Evolutionary conservation across 1,140 invertebrate species (phyloP).

Genomic region (Melanaphis sacchari): DNA sequence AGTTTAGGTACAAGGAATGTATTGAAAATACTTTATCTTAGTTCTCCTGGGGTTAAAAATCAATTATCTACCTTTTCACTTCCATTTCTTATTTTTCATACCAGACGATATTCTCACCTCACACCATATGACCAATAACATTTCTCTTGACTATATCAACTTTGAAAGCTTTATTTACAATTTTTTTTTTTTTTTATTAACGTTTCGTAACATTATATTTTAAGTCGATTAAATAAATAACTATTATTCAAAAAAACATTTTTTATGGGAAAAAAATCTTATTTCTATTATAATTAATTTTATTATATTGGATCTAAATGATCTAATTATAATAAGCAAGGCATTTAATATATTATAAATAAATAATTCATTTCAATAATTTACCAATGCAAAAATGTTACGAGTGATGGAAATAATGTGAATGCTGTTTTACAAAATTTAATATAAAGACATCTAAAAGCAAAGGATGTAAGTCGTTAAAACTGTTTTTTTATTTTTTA

Average conservation of each 20-base stretch:
- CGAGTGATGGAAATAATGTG: background rate
- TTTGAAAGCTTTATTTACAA: background rate
- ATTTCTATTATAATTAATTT: background rate
- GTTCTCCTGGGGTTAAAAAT: conserved; percentile 9
- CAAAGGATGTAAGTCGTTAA: background rate
- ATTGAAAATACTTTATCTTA: conserved; percentile 19
- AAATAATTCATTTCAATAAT: background rate
- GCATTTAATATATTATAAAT: background rate
- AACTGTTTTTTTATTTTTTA: background rate
- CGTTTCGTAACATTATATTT: background rate
- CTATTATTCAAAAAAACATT: background rate
- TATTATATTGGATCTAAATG: background rate
- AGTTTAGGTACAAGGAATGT: background rate
- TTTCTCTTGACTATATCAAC: background rate
- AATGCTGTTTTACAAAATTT: background rate
- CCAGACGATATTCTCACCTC: background rate
- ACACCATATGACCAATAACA: background rate
- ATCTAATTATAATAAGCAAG: background rate
- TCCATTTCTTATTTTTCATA: conserved; percentile 30
- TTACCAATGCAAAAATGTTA: background rate
- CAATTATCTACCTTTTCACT: conserved; percentile 30
- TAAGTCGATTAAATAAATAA: background rate
- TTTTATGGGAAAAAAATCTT: background rate
- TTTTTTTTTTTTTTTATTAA: background rate
- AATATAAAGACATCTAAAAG: background rate